Base-by-base conservation (phyloP, 2,113 vertebrate genomes). In the Baryphthengus martii region DNA sequence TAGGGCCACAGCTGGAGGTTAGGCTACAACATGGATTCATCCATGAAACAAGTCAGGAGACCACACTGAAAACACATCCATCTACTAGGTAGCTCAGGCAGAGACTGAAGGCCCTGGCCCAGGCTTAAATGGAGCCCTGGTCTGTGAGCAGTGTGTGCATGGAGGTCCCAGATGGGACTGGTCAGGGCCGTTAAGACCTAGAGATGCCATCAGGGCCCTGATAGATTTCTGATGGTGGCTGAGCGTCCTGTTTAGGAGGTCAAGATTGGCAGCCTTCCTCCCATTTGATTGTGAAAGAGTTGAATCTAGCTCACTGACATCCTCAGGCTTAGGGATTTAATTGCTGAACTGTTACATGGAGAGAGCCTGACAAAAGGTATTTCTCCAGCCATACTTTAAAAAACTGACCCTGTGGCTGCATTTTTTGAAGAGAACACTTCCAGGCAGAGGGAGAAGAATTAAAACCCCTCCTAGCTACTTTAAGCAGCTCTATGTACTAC, bases 11-110 rank as follows among this genome's bases (percentile, higher is more conserved):
- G 17, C 24, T 31, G 10, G 19, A 59, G 20, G 39, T 2, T 40
- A 7, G 31, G 17, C 37, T 52, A 28, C n/a, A 40, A 1, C 1
- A 7, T 7, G 1, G 4, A 42, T 61, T 21, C 9, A 19, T 4
- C 7, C 29, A 55, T 19, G 9, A 89, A 53, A 26, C 9, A 62
- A 66, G 19, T 8, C 40, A 50, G 26, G 24, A 78, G 12, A 59
- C 12, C 15, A 79, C 62, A 52, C 50, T 29, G 23, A 88, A 53
- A 1, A 7, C 7, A 3, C 0, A 5, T 7, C 5, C 3, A 24
- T 3, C 25, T 35, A 7, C 26, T 21, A 1, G 9, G 9, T 12
- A 81, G 23, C 29, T 77, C 17, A 55, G 13, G 17, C 13, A 62
- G 20, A 4, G 7, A 14, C 16, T 58, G 6, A 52, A 44, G 1